phyloP scores from a whole-genome alignment of 2,888 invertebrate species.

The Magallana nippona region DNA sequence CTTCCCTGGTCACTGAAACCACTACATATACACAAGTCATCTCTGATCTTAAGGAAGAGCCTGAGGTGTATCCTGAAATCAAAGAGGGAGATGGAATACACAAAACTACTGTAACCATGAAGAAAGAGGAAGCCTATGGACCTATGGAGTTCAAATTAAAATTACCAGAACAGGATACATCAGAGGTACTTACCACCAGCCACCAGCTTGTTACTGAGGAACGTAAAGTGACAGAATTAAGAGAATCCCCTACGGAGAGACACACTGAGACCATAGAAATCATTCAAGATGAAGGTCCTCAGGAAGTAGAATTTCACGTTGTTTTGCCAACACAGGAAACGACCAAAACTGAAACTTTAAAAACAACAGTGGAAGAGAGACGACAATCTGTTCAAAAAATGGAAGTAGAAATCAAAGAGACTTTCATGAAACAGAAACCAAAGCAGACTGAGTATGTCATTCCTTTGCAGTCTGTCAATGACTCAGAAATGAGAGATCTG shows the following conservation, averaged over 20 bases:
- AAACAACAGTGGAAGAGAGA: conserved; percentile 57
- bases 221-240: conserved; percentile 61
- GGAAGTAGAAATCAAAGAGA: conserved; percentile 73
- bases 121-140: conserved; percentile 62
- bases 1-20: conserved; percentile 65
- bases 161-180: conserved; percentile 59
- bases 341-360: conserved; percentile 55
- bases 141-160: conserved; percentile 67
- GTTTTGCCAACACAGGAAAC: conserved; percentile 55
- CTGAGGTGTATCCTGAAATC: conserved; percentile 61
- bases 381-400: conserved; percentile 67
- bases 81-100: conserved; percentile 65
- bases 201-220: conserved; percentile 68
- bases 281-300: conserved; percentile 64
- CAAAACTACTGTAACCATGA: conserved; percentile 64
- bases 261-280: conserved; percentile 76
- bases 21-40: conserved; percentile 61
- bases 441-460: conserved; percentile 68
- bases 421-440: conserved; percentile 65
- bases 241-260: conserved; percentile 55
- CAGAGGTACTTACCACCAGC: conserved; percentile 62
- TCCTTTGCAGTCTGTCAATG: conserved; percentile 61
- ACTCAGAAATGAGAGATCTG: conserved; percentile 55
- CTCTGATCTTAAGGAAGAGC: conserved; percentile 57
- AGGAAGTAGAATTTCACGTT: conserved; percentile 64